Percentiles rank a stretch among this genome's conserved stretches.
Conservation (phyloP, 1,140 invertebrate species). For the Scylla paramamosain region DNA sequence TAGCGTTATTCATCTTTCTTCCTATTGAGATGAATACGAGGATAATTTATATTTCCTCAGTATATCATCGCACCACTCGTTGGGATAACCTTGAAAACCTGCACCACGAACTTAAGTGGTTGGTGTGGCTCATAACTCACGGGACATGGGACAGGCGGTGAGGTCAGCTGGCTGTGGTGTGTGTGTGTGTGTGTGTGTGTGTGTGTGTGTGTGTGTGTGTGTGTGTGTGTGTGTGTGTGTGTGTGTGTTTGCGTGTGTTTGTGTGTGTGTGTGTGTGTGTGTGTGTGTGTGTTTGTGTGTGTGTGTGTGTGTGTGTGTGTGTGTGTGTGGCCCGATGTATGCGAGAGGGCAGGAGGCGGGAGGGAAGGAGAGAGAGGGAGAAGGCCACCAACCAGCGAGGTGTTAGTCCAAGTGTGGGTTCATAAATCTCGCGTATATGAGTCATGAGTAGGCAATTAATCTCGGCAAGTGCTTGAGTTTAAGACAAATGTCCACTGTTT, state of each 20-base stretch:
- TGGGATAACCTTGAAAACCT: slow-evolving; percentile 20
- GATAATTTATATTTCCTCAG: not conserved
- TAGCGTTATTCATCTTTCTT: not conserved
- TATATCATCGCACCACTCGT: not conserved
- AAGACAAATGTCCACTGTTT: slow-evolving; percentile 14
- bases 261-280: no score
- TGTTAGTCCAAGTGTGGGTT: not conserved
- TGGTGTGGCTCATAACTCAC: not conserved
- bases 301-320: no score
- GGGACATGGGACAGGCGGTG: not conserved
- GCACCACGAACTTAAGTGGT: not conserved
- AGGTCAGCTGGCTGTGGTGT: no score
- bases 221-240: no score
- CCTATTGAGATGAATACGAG: not conserved
- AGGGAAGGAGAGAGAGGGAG: not conserved
- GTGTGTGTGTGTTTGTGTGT: no score
- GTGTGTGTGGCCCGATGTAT: not conserved
- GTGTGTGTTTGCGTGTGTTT: no score
- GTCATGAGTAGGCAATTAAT: slow-evolving; percentile 14
- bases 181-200: no score
- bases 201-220: no score
- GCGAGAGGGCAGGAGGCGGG: not conserved
- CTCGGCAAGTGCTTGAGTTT: slow-evolving; percentile 8
- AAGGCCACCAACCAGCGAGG: not conserved
- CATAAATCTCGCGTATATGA: not conserved